A percentile compares a stretch with the other conserved stretches of the same genome.
These are phyloP conservation scores for Leptonema lineaticorne DNA, from an alignment of 1,140 invertebrate species.

Conservation along the genomic window DNA sequence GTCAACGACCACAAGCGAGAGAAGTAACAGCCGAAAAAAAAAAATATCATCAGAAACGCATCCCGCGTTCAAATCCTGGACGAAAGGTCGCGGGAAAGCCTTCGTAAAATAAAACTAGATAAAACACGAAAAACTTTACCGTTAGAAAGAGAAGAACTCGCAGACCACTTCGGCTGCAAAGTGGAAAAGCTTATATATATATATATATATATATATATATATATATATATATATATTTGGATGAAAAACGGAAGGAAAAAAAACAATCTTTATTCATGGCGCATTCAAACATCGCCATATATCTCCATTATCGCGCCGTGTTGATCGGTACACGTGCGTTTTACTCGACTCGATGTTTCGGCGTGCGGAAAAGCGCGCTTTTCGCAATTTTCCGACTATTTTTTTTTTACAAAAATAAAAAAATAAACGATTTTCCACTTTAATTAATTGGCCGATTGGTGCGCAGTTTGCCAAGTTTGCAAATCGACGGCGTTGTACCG, in stretches of 20 bases:
- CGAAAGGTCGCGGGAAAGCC: not conserved
- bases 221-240: too few relatives aligned
- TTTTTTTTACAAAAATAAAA: too few relatives aligned
- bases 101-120: not conserved
- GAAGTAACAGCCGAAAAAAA: not conserved
- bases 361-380: not conserved
- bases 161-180: too few relatives aligned
- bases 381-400: too few relatives aligned
- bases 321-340: not conserved
- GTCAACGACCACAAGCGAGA: not conserved
- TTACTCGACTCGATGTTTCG: not conserved
- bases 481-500: not conserved
- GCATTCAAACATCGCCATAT: not conserved
- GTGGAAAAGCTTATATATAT: too few relatives aligned
- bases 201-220: too few relatives aligned
- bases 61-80: not conserved
- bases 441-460: not conserved
- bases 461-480: not conserved
- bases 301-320: constrained; percentile 7
- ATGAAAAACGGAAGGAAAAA: not conserved
- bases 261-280: constrained; percentile 13
- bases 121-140: not conserved
- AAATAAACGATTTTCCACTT: not conserved
- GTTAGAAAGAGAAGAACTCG: too few relatives aligned
- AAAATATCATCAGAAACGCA: not conserved